Percentiles rank a stretch among this genome's conserved stretches.
phyloP scores from a whole-genome alignment of 2,113 vertebrate genomes.

The Corvus cornix region DNA sequence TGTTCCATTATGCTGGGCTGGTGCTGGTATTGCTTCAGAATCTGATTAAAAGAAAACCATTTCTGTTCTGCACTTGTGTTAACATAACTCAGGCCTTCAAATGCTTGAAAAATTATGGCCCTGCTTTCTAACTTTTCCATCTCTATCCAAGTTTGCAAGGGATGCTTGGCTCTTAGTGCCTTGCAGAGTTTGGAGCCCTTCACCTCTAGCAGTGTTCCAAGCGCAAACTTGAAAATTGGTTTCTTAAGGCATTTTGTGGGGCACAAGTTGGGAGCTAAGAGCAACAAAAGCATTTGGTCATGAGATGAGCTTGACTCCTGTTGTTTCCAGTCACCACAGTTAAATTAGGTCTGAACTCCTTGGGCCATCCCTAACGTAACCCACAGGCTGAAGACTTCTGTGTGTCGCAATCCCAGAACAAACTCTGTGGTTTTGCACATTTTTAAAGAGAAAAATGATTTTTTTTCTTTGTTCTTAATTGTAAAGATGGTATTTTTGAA shows the following conservation, averaged over 20 bases:
- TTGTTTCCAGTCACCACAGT: background rate
- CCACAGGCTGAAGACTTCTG: fast-evolving
- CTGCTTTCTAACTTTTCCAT: background rate
- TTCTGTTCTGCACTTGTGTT: background rate
- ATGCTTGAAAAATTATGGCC: background rate
- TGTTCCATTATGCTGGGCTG: background rate
- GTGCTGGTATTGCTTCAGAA: background rate
- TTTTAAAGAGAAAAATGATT: background rate
- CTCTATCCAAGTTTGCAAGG: background rate
- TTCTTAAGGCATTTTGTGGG: background rate
- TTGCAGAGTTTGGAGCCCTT: background rate
- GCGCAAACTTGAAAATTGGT: background rate
- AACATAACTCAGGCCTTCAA: background rate
- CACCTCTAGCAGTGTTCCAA: background rate
- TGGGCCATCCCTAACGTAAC: fast-evolving
- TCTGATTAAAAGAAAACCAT: background rate
- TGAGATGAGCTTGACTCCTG: background rate
- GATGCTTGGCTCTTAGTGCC: background rate
- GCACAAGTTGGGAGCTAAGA: background rate
- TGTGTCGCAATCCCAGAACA: background rate
- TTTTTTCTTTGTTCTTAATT: background rate
- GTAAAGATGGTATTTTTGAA: background rate
- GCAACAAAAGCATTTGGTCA: background rate
- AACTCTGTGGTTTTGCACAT: background rate
- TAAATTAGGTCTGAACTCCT: background rate